These are phyloP conservation scores for Neuroscelio doddi DNA, from an alignment of 2,888 invertebrate species.

Conservation along the genomic window DNA sequence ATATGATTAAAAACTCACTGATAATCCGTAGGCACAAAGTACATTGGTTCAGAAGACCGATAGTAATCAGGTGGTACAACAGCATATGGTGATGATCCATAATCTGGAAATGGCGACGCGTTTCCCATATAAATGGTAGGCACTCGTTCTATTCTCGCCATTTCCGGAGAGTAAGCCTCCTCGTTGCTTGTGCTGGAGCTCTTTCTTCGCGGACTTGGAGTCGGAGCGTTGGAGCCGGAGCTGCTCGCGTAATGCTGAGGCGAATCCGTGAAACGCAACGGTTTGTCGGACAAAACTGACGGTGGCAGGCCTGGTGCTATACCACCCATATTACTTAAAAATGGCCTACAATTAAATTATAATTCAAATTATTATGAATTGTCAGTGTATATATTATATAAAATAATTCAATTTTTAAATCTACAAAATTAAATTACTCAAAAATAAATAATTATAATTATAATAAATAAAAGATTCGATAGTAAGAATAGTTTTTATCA, in stretches of 20 bases:
- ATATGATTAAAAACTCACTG: too few relatives aligned
- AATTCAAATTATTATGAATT: too few relatives aligned
- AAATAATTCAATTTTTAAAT: too few relatives aligned
- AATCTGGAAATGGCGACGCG: conserved; percentile 62
- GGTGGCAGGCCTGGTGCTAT: conserved; percentile 63
- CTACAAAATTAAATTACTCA: too few relatives aligned
- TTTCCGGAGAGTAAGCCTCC: conserved; percentile 74
- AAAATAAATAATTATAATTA: too few relatives aligned
- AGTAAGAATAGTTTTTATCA: too few relatives aligned
- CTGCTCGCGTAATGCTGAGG: conserved; percentile 79
- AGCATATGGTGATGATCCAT: conserved; percentile 64
- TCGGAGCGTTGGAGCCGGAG: conserved; percentile 75
- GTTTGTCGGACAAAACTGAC: conserved; percentile 72
- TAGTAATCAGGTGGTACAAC: conserved; percentile 63
- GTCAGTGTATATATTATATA: too few relatives aligned
- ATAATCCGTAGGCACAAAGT: conserved; percentile 63
- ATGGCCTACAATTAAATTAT: conserved; percentile 25
- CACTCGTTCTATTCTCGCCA: conserved; percentile 60
- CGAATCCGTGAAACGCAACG: conserved; percentile 83
- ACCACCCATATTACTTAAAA: conserved; percentile 67
- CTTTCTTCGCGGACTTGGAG: conserved; percentile 82
- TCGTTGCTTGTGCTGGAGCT: conserved; percentile 80
- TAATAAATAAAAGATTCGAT: too few relatives aligned
- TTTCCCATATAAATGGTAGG: conserved; percentile 66
- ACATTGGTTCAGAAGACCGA: conserved; percentile 61